Base-by-base conservation (phyloP, 2,888 invertebrate genomes). In the Tubulanus polymorphus region DNA sequence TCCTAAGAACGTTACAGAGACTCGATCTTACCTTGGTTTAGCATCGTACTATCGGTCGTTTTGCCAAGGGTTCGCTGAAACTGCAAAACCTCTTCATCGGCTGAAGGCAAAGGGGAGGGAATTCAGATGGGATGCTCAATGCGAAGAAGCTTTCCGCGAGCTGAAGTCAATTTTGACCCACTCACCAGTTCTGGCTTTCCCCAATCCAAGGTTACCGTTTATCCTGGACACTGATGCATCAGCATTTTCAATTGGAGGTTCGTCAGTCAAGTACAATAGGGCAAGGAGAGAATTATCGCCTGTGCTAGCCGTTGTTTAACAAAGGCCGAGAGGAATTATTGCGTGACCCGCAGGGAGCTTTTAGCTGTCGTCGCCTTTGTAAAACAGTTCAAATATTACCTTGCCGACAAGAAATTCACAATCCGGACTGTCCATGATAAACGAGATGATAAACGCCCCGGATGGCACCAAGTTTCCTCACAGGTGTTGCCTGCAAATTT, bases 41-140 rank as follows among this genome's bases (percentile, higher is more conserved):
- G 55, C 55, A 3, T 57, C 59, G 3, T 65, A 63, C 50, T 61
- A 61, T 41, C 18, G 62, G 5, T 37, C 57, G 18, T 65, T 57
- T 55, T 47, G 63, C 3, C 12, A 55, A 37, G 55, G 54, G 26
- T 64, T 62, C 46, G 54, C 59, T 12, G 37, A 56, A 20, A 62
- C 60, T 30, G 58, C 60, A n/a, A 51, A 37, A 46, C 64, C 61
- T 2, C 53, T 65, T n/a, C 26, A 54, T 46, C 37, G 50, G 12
- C 51, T 64, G 3, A 37, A 54, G n/a, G 48, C 37, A 37, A 45
- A 51, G 23, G 27, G 46, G 5, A 48, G 6, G 3, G 12, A 23
- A 1, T 57, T 59, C 30, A 30, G 32, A 18, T 66, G 60, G 60
- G 55, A 18, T 35, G 30, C 23, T 1, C 48, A 55, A 54, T 48